A percentile compares a stretch with the other conserved stretches of the same genome.
Evolutionary conservation across 2,113 vertebrate species (phyloP).

Genomic region (Tor tambroides): DNA sequence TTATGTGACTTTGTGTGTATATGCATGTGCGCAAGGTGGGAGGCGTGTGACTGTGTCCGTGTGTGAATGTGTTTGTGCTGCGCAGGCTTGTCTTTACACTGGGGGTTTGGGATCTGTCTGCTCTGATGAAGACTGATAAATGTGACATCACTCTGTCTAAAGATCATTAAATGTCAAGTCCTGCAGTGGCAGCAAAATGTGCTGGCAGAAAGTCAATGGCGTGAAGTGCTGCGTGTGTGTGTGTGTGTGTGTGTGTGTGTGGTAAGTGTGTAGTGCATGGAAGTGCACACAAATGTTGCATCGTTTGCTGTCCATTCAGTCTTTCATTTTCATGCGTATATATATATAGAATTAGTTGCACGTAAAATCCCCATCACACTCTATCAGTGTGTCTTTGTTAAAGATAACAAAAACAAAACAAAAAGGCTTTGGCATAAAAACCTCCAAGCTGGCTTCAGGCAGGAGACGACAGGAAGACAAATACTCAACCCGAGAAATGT

Average conservation of each 20-base stretch:
- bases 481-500: conserved; percentile 25
- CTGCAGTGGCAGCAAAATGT: conserved; percentile 77
- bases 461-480: conserved; percentile 26
- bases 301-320: background rate
- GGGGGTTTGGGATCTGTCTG: conserved; percentile 79
- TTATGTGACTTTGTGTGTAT: conserved; percentile 17
- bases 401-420: conserved; percentile 5
- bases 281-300: conserved; percentile 18
- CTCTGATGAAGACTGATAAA: conserved; percentile 82
- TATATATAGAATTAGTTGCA: conserved; percentile 4
- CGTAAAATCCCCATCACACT: background rate
- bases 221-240: conserved; percentile 59
- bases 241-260: conserved; percentile 58
- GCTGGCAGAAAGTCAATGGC: conserved; percentile 85
- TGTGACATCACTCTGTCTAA: conserved; percentile 80
- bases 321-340: conserved; percentile 23
- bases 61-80: conserved; percentile 27
- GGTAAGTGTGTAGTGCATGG: conserved; percentile 68
- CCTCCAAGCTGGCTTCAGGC: conserved; percentile 28
- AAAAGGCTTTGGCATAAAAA: conserved; percentile 17
- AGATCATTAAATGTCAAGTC: conserved; percentile 87
- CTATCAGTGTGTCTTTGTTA: background rate
- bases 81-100: conserved; percentile 69
- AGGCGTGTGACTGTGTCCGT: conserved; percentile 19
- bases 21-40: background rate